Base-by-base conservation (phyloP, 2,797 vertebrate genomes). In the Enteromius viviparus region DNA sequence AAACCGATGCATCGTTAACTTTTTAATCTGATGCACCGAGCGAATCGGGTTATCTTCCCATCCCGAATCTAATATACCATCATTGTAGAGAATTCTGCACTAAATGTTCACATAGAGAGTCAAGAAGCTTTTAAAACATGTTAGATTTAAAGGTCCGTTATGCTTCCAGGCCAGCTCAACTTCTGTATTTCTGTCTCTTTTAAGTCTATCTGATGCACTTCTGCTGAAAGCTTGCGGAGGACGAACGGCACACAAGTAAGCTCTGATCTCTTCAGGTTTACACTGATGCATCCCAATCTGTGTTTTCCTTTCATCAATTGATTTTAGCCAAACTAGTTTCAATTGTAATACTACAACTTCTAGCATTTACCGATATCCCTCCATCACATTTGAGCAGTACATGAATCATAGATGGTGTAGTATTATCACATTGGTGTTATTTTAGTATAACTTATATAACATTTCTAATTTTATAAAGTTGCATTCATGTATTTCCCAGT, bases 191-290 rank as follows among this genome's bases (percentile, higher is more conserved):
- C 6, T 76, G 7, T 29, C 53, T 10, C 49, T 80, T 15, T 0
- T 0, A 90, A 98, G 96, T 82, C 89, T 99, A 55, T 96, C 97
- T 0, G 97, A 99, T 0, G 89, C 94, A 40, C 95, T 96, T 45
- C 93, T 99, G 21, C 87, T 98, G 83, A 95, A 91, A 85, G 96
- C 85, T 0, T 99, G 97, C 1, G 96, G 97, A 58, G 97, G 97
- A 42, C 95, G 97, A 32, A 99, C 97, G 0, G 98, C 97, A n/a
- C 97, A 99, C 92, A 99, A 97, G 97, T 99, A 92, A 94, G 96
- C 21, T 53, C 1, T 11, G 45, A 53, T 76, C 60, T 29, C 64
- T 0, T 3, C 45, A 49, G 15, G 12, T 80, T 42, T 14, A 14
- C 34, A 6, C 34, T 77, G 5, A 40, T 64, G 17, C 19, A 77